Conservation (phyloP, 2,113 vertebrate genomes). For the Pluvialis apricaria region DNA sequence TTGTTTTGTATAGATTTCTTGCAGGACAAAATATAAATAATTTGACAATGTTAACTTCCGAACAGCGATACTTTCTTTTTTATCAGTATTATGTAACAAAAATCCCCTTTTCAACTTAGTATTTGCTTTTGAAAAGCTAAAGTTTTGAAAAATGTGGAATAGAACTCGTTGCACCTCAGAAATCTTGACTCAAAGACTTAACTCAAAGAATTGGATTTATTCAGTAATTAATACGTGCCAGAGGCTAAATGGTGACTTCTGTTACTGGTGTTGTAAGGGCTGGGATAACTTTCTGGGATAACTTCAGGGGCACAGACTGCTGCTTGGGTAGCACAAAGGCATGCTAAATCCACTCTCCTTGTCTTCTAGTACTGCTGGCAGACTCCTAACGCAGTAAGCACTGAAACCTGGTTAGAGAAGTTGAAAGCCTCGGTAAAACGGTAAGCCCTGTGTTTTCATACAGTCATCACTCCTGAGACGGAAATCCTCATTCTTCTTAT, state of each 20-base stretch:
- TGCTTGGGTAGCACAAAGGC: not conserved
- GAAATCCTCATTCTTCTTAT: not conserved
- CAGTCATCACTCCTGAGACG: not conserved
- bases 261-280: not conserved
- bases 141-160: not conserved
- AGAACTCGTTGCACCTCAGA: not conserved
- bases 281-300: not conserved
- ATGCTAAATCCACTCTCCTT: not conserved
- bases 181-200: not conserved
- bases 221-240: not conserved
- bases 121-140: not conserved
- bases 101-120: not conserved
- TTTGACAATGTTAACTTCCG: conserved; percentile 1
- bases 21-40: conserved; percentile 30
- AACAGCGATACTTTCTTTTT: not conserved
- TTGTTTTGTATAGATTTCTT: not conserved
- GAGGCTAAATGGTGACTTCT: not conserved
- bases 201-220: not conserved
- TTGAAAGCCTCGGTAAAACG: not conserved
- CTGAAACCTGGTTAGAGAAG: not conserved
- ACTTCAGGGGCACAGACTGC: not conserved
- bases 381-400: not conserved
- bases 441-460: not conserved
- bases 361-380: not conserved
- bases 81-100: not conserved